Evolutionary conservation across 2,888 invertebrate species (phyloP).

Genomic region (Scaptomyza flava): DNA sequence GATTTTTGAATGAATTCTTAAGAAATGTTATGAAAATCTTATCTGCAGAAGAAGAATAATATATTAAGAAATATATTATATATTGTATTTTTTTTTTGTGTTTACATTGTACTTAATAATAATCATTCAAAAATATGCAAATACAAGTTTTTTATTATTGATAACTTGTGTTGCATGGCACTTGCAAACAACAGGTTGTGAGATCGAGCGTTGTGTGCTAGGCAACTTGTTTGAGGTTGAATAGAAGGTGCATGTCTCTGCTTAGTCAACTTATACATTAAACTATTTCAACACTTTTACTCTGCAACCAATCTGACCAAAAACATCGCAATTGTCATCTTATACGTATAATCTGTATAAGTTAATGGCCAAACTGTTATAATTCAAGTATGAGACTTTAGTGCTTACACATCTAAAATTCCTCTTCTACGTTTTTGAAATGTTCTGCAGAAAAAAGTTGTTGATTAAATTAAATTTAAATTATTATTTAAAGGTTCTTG

Average conservation of each 20-base stretch:
- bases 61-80: too few relatives aligned
- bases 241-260: conserved; percentile 1
- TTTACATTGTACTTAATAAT: too few relatives aligned
- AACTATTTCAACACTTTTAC: background rate
- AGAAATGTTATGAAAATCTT: too few relatives aligned
- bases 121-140: too few relatives aligned
- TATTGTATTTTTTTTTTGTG: too few relatives aligned
- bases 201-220: background rate
- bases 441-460: background rate
- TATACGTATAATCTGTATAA: conserved; percentile 20
- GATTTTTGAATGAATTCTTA: too few relatives aligned
- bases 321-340: conserved; percentile 26
- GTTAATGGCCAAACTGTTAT: conserved; percentile 54
- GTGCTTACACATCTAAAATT: background rate
- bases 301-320: background rate
- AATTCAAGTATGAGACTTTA: conserved; percentile 27
- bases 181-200: conserved; percentile 26
- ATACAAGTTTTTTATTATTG: background rate
- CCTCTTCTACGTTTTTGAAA: background rate
- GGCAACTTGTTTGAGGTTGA: conserved; percentile 10
- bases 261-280: background rate
- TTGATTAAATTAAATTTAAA: too few relatives aligned
- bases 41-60: too few relatives aligned
- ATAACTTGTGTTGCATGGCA: background rate
- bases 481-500: too few relatives aligned